Percentiles rank a stretch among this genome's conserved stretches.
Evolutionary conservation across 2,797 vertebrate genomes (phyloP).

Genomic region (Aulostomus chinensis): DNA sequence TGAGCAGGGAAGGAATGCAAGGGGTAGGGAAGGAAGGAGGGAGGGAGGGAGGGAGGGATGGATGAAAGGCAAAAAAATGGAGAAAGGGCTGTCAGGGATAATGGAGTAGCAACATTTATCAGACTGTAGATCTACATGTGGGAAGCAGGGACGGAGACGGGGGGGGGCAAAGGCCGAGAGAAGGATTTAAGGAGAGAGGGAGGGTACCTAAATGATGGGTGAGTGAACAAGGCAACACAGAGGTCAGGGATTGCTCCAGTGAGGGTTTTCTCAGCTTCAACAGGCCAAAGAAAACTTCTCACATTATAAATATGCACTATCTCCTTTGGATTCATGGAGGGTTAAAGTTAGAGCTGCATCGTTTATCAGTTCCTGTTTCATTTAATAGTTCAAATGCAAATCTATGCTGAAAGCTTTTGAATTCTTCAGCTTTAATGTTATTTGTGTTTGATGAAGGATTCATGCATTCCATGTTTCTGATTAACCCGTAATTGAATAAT

Average conservation of each 20-base stretch:
- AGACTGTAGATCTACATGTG: constrained; percentile 59
- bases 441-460: no score
- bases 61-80: constrained; percentile 32
- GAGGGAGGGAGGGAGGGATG: constrained; percentile 45
- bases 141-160: constrained; percentile 30
- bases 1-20: constrained; percentile 67
- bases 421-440: no score
- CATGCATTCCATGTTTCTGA: no score
- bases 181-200: constrained; percentile 40
- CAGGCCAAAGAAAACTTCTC: constrained; percentile 36
- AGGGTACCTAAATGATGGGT: constrained; percentile 49
- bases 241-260: constrained; percentile 45
- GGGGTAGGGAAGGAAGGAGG: constrained; percentile 39
- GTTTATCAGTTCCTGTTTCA: no score
- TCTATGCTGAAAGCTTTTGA: no score
- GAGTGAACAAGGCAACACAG: constrained; percentile 55
- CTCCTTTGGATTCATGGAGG: neutral
- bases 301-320: neutral
- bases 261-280: constrained; percentile 19
- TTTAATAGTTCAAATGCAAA: no score
- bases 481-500: no score
- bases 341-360: neutral
- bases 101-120: constrained; percentile 73
- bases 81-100: constrained; percentile 63
- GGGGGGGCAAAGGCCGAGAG: constrained; percentile 34